These are phyloP conservation scores for Ramazzottius varieornatus DNA, from an alignment of 2,888 invertebrate species.

Conservation along the genomic window DNA sequence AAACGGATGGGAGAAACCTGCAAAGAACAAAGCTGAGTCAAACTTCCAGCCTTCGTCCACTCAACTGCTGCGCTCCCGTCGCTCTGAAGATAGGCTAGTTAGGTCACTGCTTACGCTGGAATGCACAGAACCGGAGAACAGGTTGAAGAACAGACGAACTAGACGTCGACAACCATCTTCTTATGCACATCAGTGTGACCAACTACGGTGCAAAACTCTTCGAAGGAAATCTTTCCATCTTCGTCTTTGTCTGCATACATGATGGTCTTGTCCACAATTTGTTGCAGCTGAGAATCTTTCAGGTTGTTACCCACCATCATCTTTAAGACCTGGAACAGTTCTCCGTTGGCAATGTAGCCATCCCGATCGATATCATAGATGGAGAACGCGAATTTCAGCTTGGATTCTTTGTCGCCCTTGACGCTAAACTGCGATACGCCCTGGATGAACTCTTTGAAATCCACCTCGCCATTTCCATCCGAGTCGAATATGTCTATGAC, in stretches of 20 bases:
- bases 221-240: conserved; percentile 97
- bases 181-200: no score
- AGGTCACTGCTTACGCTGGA: no score
- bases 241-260: conserved; percentile 97
- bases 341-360: conserved; percentile 96
- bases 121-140: no score
- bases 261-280: conserved; percentile 99
- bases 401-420: conserved; percentile 95
- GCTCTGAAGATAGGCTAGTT: no score
- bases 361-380: conserved; percentile 99
- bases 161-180: no score
- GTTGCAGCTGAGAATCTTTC: conserved; percentile 96
- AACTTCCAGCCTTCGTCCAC: no score
- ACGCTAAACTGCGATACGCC: conserved; percentile 98
- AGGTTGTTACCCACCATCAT: conserved; percentile 99
- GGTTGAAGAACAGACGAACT: no score
- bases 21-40: no score
- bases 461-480: conserved; percentile 93
- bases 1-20: no score
- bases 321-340: conserved; percentile 55
- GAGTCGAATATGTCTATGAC: conserved; percentile 99
- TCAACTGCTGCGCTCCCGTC: no score
- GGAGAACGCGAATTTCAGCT: conserved; percentile 89
- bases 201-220: conserved; percentile 99
- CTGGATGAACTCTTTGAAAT: conserved; percentile 81